A percentile compares a stretch with the other conserved stretches of the same genome.
Evolutionary conservation across 2,113 vertebrate genomes (phyloP).

Genomic region (Platanista minor): DNA sequence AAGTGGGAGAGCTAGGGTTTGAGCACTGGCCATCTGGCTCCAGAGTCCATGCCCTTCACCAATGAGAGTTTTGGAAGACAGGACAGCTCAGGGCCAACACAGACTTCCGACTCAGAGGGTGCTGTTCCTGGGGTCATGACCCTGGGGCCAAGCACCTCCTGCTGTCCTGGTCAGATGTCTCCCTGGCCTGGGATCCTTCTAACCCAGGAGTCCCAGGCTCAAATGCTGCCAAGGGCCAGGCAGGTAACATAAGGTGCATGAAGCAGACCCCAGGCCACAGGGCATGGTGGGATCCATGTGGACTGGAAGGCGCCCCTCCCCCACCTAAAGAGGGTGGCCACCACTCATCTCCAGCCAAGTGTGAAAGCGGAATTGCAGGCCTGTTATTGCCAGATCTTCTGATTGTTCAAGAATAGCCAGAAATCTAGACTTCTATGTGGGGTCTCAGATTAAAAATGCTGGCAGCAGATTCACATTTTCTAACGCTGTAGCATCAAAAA

Average conservation of each 20-base stretch:
- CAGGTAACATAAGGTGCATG: accelerated
- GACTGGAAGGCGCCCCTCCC: not conserved
- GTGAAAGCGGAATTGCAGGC: no score
- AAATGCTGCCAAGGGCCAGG: not conserved
- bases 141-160: not conserved
- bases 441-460: no score
- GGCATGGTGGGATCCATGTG: accelerated
- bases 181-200: not conserved
- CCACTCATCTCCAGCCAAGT: not conserved
- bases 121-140: accelerated
- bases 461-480: not conserved
- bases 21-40: not conserved
- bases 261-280: not conserved
- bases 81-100: not conserved
- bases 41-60: accelerated
- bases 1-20: not conserved
- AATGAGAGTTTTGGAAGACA: not conserved
- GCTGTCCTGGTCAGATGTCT: not conserved
- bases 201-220: not conserved
- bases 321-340: accelerated
- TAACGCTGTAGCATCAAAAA: not conserved
- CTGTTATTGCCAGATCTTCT: not conserved
- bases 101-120: not conserved
- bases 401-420: not conserved
- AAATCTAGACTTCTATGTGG: not conserved